Evolutionary conservation across 2,888 invertebrate genomes (phyloP).

Genomic region (Microplitis manilae): DNA sequence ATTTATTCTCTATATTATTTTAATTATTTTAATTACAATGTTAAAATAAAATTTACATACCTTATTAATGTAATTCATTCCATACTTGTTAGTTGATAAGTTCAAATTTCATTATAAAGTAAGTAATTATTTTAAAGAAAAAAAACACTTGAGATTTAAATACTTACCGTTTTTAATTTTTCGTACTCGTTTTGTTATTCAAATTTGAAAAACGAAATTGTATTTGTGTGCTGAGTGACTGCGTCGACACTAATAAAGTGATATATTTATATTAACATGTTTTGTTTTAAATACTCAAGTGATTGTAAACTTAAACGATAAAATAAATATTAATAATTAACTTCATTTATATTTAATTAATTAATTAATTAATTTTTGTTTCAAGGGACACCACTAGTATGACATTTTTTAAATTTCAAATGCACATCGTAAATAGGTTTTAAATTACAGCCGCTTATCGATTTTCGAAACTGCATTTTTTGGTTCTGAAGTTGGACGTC

Average conservation of each 20-base stretch:
- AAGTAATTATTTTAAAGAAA: neutral
- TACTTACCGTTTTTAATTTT: conserved; percentile 7
- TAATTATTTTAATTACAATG: neutral
- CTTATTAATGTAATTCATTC: neutral
- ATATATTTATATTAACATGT: conserved; percentile 15
- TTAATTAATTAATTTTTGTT: too few species aligned
- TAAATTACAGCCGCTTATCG: too few species aligned
- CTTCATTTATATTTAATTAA: neutral
- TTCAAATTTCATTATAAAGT: neutral
- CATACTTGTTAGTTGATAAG: neutral
- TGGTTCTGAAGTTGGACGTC: too few species aligned
- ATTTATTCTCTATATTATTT: neutral
- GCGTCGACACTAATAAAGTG: neutral
- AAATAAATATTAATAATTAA: conserved; percentile 9
- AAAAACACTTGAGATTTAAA: neutral
- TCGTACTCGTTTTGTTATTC: neutral
- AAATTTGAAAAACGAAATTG: neutral
- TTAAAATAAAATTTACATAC: neutral
- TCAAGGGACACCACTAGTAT: too few species aligned
- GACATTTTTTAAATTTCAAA: too few species aligned
- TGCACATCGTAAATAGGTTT: too few species aligned
- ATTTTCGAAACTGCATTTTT: too few species aligned
- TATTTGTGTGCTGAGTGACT: neutral
- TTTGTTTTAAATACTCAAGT: conserved; percentile 20
- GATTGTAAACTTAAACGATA: neutral